Evolutionary conservation across 2,888 invertebrate genomes (phyloP), one percentile per base, ranked within the genome.

Genomic region (Andrena chrysosceles): DNA sequence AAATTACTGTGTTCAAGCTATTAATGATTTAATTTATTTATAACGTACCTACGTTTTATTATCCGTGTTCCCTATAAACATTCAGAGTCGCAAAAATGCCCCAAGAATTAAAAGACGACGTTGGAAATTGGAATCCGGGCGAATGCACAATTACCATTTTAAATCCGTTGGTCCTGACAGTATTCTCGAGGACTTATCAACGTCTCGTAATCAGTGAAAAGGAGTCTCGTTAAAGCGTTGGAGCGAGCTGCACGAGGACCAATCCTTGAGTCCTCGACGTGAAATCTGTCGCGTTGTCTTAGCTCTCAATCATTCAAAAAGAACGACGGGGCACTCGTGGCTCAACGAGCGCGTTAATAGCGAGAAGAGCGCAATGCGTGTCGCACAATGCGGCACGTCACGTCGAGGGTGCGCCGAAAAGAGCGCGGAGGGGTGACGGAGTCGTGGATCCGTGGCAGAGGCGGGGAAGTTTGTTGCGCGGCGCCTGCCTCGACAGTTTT

Each of bases 281-380:
- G 69, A 77, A 82, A 83, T 87, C 89, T 89, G 84, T 88, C 89
- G 85, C 82, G 80, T 85, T 82, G 84, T 87, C 87, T 89, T 89
- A 74, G 70, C 77, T 69, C 80, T 88, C 87, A 86, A 90, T 90
- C 86, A 80, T 83, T 90, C 90, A 90, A 81, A 85, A 83, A 75
- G 76, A 75, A 75, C 76, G 87, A 80, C 76, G 63, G 75, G 80
- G 70, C 77, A 72, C 85, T 85, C 85, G 69, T 75, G 23, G 71
- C 77, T 79, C 71, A 72, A 81, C 74, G 87, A 87, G 82, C 64
- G 80, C 76, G 83, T 86, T 87, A 86, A 87, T 75, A 84, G 80
- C 79, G 81, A 66, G 56, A 88, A 87, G 78, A 88, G 87, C 72
- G 83, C 83, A 72, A 77, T 83, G 85, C 77, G 80, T 68, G 77